phyloP scores from a whole-genome alignment of 1,140 invertebrate genomes.

The Homarus americanus region DNA sequence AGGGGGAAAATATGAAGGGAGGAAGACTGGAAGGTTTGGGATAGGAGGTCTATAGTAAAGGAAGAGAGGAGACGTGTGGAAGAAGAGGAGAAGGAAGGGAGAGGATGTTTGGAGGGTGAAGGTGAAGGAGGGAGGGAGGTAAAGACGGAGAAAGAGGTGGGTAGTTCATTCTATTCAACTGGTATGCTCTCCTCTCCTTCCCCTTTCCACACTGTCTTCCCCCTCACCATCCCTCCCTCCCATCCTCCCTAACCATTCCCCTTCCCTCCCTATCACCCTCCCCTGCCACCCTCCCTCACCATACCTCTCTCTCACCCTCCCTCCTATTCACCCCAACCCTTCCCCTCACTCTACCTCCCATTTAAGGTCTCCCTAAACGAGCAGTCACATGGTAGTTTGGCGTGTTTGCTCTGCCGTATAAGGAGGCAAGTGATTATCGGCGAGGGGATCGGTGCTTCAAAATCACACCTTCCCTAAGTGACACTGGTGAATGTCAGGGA shows the following conservation, averaged over 20 bases:
- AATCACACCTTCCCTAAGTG: not conserved
- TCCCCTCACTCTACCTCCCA: not conserved
- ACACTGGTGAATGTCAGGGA: not conserved
- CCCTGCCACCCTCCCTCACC: not conserved
- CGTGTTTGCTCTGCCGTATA: conserved; percentile 21
- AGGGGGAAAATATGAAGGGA: too few species aligned
- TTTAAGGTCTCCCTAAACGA: not conserved
- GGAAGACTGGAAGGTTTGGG: too few species aligned
- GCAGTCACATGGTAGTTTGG: conserved; percentile 8
- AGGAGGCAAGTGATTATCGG: conserved; percentile 11
- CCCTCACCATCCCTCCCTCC: too few species aligned
- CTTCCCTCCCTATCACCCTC: too few species aligned
- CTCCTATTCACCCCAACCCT: not conserved
- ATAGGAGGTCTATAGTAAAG: too few species aligned
- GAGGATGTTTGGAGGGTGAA: too few species aligned
- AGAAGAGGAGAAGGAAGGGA: too few species aligned
- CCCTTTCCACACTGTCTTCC: too few species aligned
- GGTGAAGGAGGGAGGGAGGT: not conserved
- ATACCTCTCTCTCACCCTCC: not conserved
- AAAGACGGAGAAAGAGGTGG: not conserved
- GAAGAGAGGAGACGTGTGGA: too few species aligned
- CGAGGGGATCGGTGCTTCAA: conserved; percentile 14
- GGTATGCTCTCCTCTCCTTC: too few species aligned
- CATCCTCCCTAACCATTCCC: too few species aligned
- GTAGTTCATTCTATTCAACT: not conserved